Conservation (phyloP, 1,140 invertebrate genomes). For the Scaptodrosophila lebanonensis region DNA sequence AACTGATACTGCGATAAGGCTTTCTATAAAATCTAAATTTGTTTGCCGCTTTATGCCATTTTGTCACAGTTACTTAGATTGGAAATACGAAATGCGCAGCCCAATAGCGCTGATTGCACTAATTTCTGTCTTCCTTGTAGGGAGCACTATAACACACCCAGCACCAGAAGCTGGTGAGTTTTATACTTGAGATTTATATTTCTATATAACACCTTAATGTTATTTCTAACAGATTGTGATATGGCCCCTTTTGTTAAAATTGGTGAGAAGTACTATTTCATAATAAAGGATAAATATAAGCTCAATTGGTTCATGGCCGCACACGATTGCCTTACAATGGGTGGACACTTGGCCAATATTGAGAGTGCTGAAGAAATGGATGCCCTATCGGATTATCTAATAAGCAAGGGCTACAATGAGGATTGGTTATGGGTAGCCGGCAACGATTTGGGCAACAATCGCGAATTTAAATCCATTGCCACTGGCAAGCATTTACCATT, state of each 20-base stretch:
- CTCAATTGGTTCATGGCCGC: slow-evolving; percentile 6
- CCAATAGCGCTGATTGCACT: no score
- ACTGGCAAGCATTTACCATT: slow-evolving; percentile 21
- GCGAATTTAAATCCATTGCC: not conserved
- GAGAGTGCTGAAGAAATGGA: slow-evolving; percentile 17
- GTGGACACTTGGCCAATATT: slow-evolving; percentile 12
- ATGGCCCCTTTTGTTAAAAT: slow-evolving; percentile 4
- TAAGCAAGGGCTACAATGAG: not conserved
- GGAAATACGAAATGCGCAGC: no score
- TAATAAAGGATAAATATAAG: not conserved
- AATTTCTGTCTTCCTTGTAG: no score
- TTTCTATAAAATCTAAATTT: no score
- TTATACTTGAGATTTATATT: no score
- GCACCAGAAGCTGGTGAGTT: no score
- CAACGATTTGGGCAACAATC: slow-evolving; percentile 20
- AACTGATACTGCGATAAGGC: no score
- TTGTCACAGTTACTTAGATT: no score
- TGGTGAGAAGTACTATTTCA: slow-evolving; percentile 14
- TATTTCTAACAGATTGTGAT: no score
- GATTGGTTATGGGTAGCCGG: slow-evolving; percentile 26
- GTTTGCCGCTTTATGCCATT: no score
- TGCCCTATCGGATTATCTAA: slow-evolving; percentile 1
- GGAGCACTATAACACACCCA: no score
- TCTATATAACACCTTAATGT: no score
- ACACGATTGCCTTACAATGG: slow-evolving; percentile 11